phyloP scores from a whole-genome alignment of 2,888 invertebrate genomes.

The Bombylius major region DNA sequence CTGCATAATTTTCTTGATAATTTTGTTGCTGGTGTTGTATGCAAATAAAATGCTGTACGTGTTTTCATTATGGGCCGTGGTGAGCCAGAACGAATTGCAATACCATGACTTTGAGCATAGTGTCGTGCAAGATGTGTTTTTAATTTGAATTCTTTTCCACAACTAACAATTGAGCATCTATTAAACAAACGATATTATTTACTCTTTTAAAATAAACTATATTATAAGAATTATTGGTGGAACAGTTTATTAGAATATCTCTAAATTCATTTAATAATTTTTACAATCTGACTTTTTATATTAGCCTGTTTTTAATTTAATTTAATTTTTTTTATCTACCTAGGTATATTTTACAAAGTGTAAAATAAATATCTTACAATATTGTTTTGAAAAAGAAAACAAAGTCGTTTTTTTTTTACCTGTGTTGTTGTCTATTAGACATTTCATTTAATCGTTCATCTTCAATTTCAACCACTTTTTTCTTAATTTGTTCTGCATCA shows the following conservation, averaged over 20 bases:
- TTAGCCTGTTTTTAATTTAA: too few relatives aligned
- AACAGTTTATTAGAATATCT: too few relatives aligned
- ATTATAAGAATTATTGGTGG: too few relatives aligned
- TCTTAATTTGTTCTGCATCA: conserved; percentile 33
- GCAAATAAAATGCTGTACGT: conserved; percentile 88
- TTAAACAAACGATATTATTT: conserved; percentile 30
- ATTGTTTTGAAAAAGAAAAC: too few relatives aligned
- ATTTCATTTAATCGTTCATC: conserved; percentile 40
- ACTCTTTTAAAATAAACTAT: neutral
- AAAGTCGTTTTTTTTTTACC: neutral
- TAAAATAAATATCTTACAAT: too few relatives aligned
- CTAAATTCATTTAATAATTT: too few relatives aligned
- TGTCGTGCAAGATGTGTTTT: conserved; percentile 90
- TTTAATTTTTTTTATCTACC: too few relatives aligned
- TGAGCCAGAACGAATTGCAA: conserved; percentile 58
- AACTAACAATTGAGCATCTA: conserved; percentile 81
- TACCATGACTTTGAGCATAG: conserved; percentile 77
- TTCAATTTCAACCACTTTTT: conserved; percentile 38
- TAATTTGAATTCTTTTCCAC: conserved; percentile 91
- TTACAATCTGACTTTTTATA: too few relatives aligned
- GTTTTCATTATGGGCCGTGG: conserved; percentile 95
- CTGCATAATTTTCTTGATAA: conserved; percentile 79
- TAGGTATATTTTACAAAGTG: too few relatives aligned
- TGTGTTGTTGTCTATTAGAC: conserved; percentile 27
- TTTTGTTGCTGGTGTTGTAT: conserved; percentile 80